These are phyloP conservation scores for Megaptera novaeangliae DNA, from an alignment of 2,113 vertebrate genomes.

Conservation along the genomic window DNA sequence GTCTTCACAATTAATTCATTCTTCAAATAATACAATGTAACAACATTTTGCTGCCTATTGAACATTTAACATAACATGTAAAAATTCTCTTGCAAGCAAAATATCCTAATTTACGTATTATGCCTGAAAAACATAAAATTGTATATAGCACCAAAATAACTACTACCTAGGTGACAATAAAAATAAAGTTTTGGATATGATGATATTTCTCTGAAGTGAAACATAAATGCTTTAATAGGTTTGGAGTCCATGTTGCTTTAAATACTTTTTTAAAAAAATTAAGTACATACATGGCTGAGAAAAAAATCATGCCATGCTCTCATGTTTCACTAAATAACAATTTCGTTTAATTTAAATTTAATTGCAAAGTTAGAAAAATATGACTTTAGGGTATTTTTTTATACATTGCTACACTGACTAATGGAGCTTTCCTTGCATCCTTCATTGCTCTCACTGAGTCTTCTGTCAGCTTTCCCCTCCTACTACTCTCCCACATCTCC, in stretches of 20 bases:
- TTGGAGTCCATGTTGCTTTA: neutral
- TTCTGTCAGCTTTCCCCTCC: neutral
- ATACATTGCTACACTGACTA: neutral
- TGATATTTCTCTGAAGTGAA: neutral
- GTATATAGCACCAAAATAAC: neutral
- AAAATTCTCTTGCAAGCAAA: neutral
- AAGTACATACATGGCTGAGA: neutral
- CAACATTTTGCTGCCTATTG: neutral
- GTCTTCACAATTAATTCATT: neutral
- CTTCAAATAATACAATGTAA: neutral
- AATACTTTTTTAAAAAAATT: neutral
- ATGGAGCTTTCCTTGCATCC: neutral
- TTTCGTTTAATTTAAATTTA: conserved; percentile 41
- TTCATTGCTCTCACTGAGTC: neutral
- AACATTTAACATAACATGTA: neutral
- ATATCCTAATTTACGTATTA: neutral
- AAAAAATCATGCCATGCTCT: neutral
- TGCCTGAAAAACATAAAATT: neutral
- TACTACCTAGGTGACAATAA: neutral
- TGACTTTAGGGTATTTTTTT: neutral
- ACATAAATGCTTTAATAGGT: neutral
- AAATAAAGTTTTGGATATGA: neutral
- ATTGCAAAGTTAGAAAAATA: conserved; percentile 4
- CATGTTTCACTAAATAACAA: conserved; percentile 19
- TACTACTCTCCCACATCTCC: too few species aligned